Evolutionary conservation across 2,888 invertebrate genomes (phyloP), one percentile per base, ranked within the genome.

Genomic region (Oeneis ivallda): DNA sequence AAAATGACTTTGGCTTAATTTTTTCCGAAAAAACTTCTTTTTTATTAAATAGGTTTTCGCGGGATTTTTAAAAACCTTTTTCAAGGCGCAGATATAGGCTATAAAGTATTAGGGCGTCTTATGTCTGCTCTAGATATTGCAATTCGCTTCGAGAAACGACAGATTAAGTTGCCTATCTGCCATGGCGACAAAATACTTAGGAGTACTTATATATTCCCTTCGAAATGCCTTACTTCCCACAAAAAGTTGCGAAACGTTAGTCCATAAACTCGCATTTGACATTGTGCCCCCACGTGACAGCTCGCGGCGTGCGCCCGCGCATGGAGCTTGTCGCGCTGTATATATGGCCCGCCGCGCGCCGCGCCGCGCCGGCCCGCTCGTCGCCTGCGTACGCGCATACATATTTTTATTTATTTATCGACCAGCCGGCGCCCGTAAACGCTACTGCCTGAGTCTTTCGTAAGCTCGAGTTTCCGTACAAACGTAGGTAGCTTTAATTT

Each of bases 391-490:
- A 69, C 75, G 81, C 81, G 82, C 80, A 83, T 83, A 84, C n/a
- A n/a, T n/a, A n/a, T n/a, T n/a, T n/a, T n/a, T 26, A 4, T 81
- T 82, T 86, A 86, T 86, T 85, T 83, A 83, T 83, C 81, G 79
- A 75, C 63, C 62, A 60, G 65, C 65, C 71, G 74, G 76, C 73
- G 73, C 73, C 71, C 71, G 68, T 70, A 64, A 68, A 56, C 37
- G 41, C 57, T 66, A 37, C 61, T 56, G 47, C 58, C 13, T n/a
- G n/a, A n/a, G n/a, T n/a, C n/a, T n/a, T n/a, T n/a, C n/a, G n/a
- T n/a, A n/a, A n/a, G 37, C 7, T 7, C 9, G 1, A 7, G 37
- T 6, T 8, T 37, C 37, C 37, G 7, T 7, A 3, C 4, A 8
- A 37, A 7, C 37, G 37, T 3, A 37, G 37, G n/a, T n/a, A n/a